Evolutionary conservation across 2,888 invertebrate genomes (phyloP).

Genomic region (Dascillus cervinus): DNA sequence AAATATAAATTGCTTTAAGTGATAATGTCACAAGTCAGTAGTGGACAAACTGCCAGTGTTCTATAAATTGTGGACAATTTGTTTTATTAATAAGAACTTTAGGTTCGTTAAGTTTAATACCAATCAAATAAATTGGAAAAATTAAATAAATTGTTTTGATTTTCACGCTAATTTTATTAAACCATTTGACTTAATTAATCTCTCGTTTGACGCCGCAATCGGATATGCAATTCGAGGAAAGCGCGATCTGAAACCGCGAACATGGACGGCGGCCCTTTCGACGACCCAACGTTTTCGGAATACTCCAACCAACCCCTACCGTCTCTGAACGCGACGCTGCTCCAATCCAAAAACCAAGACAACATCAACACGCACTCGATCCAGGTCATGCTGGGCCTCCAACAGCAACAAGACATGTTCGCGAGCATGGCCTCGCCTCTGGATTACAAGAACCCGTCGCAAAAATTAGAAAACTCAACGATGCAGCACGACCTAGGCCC

Average conservation of each 20-base stretch:
- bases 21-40: constrained; percentile 43
- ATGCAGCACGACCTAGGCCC: constrained; percentile 42
- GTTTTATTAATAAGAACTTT: constrained; percentile 18
- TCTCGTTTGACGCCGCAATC: constrained; percentile 3
- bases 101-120: constrained; percentile 24
- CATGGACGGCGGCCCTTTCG: constrained; percentile 67
- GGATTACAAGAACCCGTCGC: constrained; percentile 43
- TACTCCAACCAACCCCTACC: constrained; percentile 52
- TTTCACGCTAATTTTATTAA: constrained; percentile 26
- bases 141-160: constrained; percentile 39
- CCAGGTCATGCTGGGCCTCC: constrained; percentile 60
- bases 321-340: constrained; percentile 37
- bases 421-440: constrained; percentile 42
- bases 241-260: constrained; percentile 21
- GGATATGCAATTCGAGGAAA: neutral
- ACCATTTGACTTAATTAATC: constrained; percentile 22
- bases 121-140: constrained; percentile 31
- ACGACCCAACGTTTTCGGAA: constrained; percentile 74
- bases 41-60: constrained; percentile 28
- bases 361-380: constrained; percentile 55
- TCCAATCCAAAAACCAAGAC: constrained; percentile 35
- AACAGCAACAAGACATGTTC: constrained; percentile 38
- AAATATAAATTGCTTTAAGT: constrained; percentile 46
- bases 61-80: constrained; percentile 32
- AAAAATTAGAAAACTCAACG: constrained; percentile 42